Percentiles rank a stretch among this genome's conserved stretches.
Conservation (phyloP, 2,797 vertebrate genomes). For the Furcifer pardalis region DNA sequence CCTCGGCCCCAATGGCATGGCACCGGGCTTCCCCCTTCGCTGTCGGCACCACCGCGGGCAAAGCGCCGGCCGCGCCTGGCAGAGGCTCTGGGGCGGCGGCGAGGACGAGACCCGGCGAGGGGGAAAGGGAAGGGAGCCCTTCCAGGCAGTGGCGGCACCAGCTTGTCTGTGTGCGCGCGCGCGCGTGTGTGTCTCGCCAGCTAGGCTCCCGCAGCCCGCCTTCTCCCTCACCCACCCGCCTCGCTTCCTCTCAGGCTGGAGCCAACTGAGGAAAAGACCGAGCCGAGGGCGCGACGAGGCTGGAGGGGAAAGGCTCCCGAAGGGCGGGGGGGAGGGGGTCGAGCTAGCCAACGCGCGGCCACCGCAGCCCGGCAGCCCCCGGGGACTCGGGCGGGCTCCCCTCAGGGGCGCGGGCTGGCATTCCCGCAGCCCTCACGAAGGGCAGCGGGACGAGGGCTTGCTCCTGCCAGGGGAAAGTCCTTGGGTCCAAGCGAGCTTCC, state of each 20-base stretch:
- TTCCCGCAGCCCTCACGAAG: constrained; percentile 37
- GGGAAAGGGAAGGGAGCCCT: neutral
- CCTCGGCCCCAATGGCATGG: constrained; percentile 69
- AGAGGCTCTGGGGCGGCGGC: constrained; percentile 54
- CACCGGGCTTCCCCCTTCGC: constrained; percentile 61
- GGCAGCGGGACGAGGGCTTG: neutral
- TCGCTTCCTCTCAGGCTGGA: constrained; percentile 26
- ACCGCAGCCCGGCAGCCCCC: constrained; percentile 23
- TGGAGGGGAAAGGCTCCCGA: neutral
- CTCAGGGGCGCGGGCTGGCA: constrained; percentile 14
- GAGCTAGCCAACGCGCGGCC: neutral
- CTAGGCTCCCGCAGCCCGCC: neutral
- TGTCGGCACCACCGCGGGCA: constrained; percentile 22
- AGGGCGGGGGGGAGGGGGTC: neutral
- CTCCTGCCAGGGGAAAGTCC: neutral
- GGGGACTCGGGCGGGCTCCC: constrained; percentile 19
- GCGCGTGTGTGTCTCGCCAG: too few relatives aligned
- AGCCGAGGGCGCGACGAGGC: neutral
- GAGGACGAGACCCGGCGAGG: constrained; percentile 8
- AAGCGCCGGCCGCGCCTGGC: constrained; percentile 37
- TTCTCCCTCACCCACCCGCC: constrained; percentile 37
- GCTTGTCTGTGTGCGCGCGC: neutral
- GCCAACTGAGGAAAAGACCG: neutral
- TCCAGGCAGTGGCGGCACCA: neutral
- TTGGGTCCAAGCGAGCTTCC: neutral